These are phyloP conservation scores for Trachymyrmex cornetzi DNA, from an alignment of 1,140 invertebrate species.

Conservation along the genomic window DNA sequence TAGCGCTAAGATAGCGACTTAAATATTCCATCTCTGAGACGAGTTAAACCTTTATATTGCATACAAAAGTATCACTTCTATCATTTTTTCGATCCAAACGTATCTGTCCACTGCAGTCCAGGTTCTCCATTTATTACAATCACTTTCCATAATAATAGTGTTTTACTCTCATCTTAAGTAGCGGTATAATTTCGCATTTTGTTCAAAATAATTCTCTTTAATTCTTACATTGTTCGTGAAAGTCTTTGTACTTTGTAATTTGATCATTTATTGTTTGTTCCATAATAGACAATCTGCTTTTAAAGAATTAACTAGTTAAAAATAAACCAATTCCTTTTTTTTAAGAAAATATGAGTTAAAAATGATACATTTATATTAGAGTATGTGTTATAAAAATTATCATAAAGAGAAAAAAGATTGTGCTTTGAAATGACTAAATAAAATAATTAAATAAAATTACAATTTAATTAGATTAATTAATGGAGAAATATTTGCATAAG, in stretches of 20 bases:
- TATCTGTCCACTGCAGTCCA: background rate
- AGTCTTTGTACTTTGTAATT: slow-evolving; percentile 6
- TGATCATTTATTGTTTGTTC: slow-evolving; percentile 4
- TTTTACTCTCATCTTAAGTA: background rate
- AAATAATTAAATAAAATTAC: slow-evolving; percentile 3
- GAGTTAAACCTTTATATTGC: background rate
- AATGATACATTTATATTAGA: background rate
- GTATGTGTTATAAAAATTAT: background rate
- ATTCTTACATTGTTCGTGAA: slow-evolving; percentile 5
- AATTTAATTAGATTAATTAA: slow-evolving; percentile 14
- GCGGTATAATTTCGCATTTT: background rate
- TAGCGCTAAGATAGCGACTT: background rate
- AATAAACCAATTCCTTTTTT: background rate
- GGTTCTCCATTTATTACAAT: background rate
- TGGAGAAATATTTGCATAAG: background rate
- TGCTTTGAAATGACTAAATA: background rate
- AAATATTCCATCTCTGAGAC: background rate
- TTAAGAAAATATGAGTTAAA: background rate
- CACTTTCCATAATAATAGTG: background rate
- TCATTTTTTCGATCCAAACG: background rate
- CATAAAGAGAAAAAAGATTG: background rate
- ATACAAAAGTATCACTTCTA: background rate
- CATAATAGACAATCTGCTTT: background rate
- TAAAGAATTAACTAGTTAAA: slow-evolving; percentile 2
- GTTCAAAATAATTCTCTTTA: slow-evolving; percentile 1